These are phyloP conservation scores for Cephalopterus ornatus DNA, from an alignment of 2,113 vertebrate genomes.

Conservation along the genomic window DNA sequence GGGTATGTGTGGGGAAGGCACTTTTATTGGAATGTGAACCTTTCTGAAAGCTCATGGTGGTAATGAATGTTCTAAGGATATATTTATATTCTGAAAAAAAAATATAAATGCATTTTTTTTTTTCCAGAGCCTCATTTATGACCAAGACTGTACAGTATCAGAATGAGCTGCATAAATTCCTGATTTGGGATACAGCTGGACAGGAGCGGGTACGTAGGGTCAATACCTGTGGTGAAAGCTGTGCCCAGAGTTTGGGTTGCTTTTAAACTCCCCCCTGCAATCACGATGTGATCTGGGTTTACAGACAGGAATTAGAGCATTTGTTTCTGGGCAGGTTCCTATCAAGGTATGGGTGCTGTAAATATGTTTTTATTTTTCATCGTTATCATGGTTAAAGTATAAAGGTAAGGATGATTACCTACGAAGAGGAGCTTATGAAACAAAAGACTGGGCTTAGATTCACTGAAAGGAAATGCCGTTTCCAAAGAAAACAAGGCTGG, in stretches of 20 bases:
- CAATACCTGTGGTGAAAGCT: neutral
- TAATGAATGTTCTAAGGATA: neutral
- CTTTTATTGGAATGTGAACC: neutral
- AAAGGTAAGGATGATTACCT: neutral
- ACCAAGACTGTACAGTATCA: constrained; percentile 97
- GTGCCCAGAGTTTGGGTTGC: neutral
- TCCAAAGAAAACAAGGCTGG: neutral
- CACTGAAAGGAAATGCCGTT: neutral
- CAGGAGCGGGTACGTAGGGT: constrained; percentile 88
- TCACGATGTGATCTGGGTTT: neutral
- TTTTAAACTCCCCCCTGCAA: neutral
- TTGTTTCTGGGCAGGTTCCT: neutral
- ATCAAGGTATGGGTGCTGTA: neutral
- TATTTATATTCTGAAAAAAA: neutral
- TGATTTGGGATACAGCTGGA: constrained; percentile 97
- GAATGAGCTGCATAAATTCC: constrained; percentile 94
- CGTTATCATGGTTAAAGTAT: neutral
- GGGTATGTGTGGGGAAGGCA: neutral
- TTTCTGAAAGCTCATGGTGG: neutral
- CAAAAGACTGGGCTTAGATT: neutral
- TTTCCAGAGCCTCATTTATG: constrained; percentile 94
- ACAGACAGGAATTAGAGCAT: accelerated
- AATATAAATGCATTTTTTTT: neutral
- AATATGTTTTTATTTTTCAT: neutral
- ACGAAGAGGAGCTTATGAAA: neutral